phyloP scores from a whole-genome alignment of 2,113 vertebrate species.

The Nibea coibor region DNA sequence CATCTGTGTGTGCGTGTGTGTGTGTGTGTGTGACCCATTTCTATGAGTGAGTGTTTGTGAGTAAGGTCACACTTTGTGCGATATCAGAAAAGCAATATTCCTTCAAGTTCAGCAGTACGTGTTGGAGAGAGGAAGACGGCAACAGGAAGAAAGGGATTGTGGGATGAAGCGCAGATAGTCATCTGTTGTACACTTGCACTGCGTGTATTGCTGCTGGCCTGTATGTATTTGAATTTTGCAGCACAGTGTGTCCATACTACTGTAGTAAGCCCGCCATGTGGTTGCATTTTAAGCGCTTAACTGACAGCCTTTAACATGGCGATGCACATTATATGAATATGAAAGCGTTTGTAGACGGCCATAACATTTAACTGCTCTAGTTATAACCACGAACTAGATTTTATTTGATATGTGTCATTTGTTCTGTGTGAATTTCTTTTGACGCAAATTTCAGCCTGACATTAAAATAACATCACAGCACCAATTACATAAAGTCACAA shows the following conservation, averaged over 20 bases:
- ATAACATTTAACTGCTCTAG: not conserved
- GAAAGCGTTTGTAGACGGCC: not conserved
- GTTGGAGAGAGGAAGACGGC: conserved; percentile 41
- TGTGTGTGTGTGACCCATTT: conserved; percentile 24
- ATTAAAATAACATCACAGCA: not conserved
- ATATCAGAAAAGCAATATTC: conserved; percentile 75
- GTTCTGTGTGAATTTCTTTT: not conserved
- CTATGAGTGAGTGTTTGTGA: conserved; percentile 53
- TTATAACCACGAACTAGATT: not conserved
- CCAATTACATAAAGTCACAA: not conserved
- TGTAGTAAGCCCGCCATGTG: not conserved
- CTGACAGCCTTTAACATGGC: not conserved
- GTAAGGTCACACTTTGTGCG: conserved; percentile 72
- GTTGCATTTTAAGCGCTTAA: conserved; percentile 14
- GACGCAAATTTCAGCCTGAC: not conserved
- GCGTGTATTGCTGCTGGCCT: conserved; percentile 11
- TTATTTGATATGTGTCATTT: not conserved
- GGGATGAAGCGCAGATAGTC: conserved; percentile 53
- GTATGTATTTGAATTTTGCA: conserved; percentile 23
- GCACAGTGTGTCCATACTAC: not conserved
- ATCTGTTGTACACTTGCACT: conserved; percentile 54
- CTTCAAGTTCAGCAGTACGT: conserved; percentile 53
- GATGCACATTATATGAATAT: not conserved
- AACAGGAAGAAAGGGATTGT: conserved; percentile 48
- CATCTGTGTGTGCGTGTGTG: conserved; percentile 30